Evolutionary conservation across 1,140 invertebrate species (phyloP).

Genomic region (Tetranychus urticae): DNA sequence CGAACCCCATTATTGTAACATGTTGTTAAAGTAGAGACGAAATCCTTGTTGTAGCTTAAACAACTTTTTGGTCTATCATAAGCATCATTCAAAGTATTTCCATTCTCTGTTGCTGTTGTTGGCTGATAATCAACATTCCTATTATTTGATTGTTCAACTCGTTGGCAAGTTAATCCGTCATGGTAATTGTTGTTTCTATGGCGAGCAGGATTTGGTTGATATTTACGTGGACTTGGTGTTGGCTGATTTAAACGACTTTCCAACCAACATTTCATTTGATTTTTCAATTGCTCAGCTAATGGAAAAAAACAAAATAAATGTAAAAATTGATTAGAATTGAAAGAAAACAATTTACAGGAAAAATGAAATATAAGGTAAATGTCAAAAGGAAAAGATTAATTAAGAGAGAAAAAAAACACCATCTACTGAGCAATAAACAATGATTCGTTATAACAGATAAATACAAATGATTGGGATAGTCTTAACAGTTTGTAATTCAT

Average conservation of each 20-base stretch:
- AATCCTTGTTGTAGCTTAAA: not conserved
- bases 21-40: not conserved
- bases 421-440: too few relatives aligned
- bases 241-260: not conserved
- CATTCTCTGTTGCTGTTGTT: not conserved
- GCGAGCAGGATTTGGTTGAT: not conserved
- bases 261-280: not conserved
- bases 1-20: not conserved
- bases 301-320: not conserved
- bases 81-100: not conserved
- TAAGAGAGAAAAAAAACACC: too few relatives aligned
- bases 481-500: too few relatives aligned
- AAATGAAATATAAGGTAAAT: not conserved
- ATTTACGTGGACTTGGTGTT: not conserved
- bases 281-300: not conserved
- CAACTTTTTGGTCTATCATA: not conserved
- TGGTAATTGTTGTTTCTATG: not conserved
- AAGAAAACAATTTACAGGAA: not conserved
- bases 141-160: not conserved
- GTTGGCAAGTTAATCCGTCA: not conserved
- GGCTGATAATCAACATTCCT: not conserved
- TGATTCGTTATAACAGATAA: too few relatives aligned
- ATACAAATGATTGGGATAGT: too few relatives aligned
- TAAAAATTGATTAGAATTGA: not conserved
- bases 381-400: too few relatives aligned